Percentiles rank a stretch among this genome's conserved stretches.
These are phyloP conservation scores for Tursiops truncatus DNA, from an alignment of 2,113 vertebrate species.

Conservation along the genomic window DNA sequence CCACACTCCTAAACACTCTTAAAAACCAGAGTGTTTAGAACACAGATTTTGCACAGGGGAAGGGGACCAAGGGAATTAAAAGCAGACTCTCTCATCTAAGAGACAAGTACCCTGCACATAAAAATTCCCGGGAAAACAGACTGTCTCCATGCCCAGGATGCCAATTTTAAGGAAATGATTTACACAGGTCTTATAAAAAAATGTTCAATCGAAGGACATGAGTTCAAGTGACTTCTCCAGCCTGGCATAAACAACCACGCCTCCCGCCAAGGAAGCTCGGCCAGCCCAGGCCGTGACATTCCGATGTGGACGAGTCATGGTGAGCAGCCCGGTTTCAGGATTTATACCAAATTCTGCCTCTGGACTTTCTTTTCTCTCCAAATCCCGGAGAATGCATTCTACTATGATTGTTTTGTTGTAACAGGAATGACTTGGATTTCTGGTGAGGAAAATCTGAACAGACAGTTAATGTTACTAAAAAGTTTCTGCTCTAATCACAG, in stretches of 20 bases:
- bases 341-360: constrained; percentile 62
- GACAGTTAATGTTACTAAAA: neutral
- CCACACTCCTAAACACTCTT: too few relatives aligned
- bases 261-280: constrained; percentile 61
- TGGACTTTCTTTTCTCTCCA: constrained; percentile 24
- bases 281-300: constrained; percentile 73
- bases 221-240: constrained; percentile 63
- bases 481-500: neutral
- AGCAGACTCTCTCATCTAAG: rapidly evolving
- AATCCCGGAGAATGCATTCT: neutral
- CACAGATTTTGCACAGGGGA: rapidly evolving
- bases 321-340: constrained; percentile 52
- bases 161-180: constrained; percentile 11
- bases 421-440: constrained; percentile 11
- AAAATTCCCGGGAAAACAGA: neutral
- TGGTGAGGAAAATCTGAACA: neutral
- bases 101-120: neutral
- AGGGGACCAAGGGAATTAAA: rapidly evolving
- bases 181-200: constrained; percentile 50
- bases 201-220: constrained; percentile 42
- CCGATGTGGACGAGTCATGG: constrained; percentile 57
- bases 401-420: neutral
- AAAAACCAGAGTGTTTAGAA: rapidly evolving
- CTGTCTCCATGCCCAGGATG: neutral
- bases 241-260: constrained; percentile 78